Base-by-base conservation (phyloP, 2,888 invertebrate species). In the Drosophila nr. perissopoda region DNA sequence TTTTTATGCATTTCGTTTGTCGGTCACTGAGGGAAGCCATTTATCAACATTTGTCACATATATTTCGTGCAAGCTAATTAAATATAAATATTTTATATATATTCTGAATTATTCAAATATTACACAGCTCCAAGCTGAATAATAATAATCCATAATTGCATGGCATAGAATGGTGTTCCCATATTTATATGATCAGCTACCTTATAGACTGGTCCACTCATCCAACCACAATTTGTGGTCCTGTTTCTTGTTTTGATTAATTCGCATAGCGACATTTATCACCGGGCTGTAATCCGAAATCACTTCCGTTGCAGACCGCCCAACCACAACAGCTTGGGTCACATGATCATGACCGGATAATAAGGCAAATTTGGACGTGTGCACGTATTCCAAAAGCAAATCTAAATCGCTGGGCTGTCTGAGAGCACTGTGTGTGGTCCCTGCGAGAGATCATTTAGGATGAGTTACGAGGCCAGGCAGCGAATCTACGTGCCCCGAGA, bases 1-100 rank as follows among this genome's bases (percentile, higher is more conserved):
- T 57, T 56, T 53, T 45, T 18, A 57, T 58, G 21, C 65, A 29
- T 48, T 71, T 57, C 27, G 34, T 33, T 57, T 64, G 59, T 71
- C 65, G 75, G 73, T 68, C 76, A 82, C 75, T 59, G 66, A 73
- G 88, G 90, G 89, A 87, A 88, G 80, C 69, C 87, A 75, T 90
- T 80, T 71, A 67, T 90, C 87, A 90, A 75, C 56, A 68, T 65
- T 64, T 82, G 83, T 86, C 77, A 75, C 58, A 57, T 63, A 63
- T 45, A 45, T 75, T 84, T 78, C 85, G 71, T 82, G 79, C 71
- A 73, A 53, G 75, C 68, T 75, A 79, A 85, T 85, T 87, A 79
- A 76, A 87, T 78, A 67, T 27, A 76, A 75, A 86, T 83, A 76
- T 78, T 78, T 74, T 69, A 59, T 54, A 60, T 40, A 45, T 40